A percentile compares a stretch with the other conserved stretches of the same genome.
phyloP scores from a whole-genome alignment of 2,113 vertebrate species.

The Ornithorhynchus anatinus region DNA sequence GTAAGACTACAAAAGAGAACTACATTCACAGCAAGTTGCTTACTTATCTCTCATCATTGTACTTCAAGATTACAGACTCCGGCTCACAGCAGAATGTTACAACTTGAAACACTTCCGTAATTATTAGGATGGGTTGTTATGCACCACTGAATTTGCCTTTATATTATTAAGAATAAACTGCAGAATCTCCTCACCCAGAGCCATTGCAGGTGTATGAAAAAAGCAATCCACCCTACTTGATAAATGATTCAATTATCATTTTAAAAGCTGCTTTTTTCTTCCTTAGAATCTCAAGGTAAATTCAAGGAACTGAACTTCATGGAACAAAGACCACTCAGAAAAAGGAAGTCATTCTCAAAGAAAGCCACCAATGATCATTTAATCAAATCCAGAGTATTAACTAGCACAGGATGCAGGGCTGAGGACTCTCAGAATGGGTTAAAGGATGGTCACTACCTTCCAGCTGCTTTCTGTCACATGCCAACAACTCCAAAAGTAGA shows the following conservation, averaged over 20 bases:
- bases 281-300: slow-evolving; percentile 19
- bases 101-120: slow-evolving; percentile 40
- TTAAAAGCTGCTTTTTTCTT: slow-evolving; percentile 31
- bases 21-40: not conserved
- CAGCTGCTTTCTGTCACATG: not conserved
- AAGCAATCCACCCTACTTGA: slow-evolving; percentile 13
- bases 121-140: slow-evolving; percentile 23
- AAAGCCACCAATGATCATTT: slow-evolving; percentile 22
- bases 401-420: not conserved
- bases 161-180: slow-evolving; percentile 27
- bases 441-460: not conserved
- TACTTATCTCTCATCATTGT: not conserved
- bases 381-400: not conserved
- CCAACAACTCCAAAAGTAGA: not conserved
- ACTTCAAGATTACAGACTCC: not conserved
- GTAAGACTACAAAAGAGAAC: not conserved
- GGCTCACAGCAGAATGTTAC: not conserved
- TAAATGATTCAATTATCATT: slow-evolving; percentile 42
- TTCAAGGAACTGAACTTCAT: slow-evolving; percentile 28
- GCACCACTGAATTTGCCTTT: slow-evolving; percentile 37
- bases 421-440: not conserved
- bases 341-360: slow-evolving; percentile 24
- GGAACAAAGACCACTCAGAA: not conserved
- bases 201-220: not conserved
- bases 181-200: not conserved